A percentile compares a stretch with the other conserved stretches of the same genome.
phyloP scores from a whole-genome alignment of 2,888 invertebrate genomes.

The Drosophila ochracea region DNA sequence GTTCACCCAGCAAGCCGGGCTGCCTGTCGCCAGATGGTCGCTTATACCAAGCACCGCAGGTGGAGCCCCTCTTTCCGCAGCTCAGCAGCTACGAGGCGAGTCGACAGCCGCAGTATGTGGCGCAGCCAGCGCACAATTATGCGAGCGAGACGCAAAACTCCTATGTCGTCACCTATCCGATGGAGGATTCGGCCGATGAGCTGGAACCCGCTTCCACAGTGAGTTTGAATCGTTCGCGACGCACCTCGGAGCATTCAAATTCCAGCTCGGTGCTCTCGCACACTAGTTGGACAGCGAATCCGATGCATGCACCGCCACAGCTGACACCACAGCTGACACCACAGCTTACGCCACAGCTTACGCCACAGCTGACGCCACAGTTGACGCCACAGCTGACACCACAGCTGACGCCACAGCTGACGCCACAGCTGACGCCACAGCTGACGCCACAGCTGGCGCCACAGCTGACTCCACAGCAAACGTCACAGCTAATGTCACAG shows the following conservation, averaged over 20 bases:
- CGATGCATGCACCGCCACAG: conserved; percentile 52
- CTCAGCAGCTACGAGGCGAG: conserved; percentile 76
- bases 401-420: neutral
- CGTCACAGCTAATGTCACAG: conserved; percentile 4
- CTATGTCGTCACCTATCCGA: conserved; percentile 80
- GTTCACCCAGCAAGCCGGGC: conserved; percentile 64
- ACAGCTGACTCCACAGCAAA: conserved; percentile 35
- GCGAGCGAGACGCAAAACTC: conserved; percentile 71
- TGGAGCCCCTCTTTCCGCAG: conserved; percentile 83
- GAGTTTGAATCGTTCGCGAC: conserved; percentile 55
- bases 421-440: neutral
- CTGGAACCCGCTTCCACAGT: conserved; percentile 46
- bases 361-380: conserved; percentile 31
- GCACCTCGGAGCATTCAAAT: conserved; percentile 75
- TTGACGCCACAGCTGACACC: conserved; percentile 3
- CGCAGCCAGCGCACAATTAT: conserved; percentile 39
- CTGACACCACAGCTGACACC: conserved; percentile 29
- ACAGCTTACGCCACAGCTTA: conserved; percentile 36
- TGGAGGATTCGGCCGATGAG: conserved; percentile 76
- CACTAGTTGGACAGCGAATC: conserved; percentile 81
- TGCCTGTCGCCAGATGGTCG: conserved; percentile 84
- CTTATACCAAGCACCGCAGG: conserved; percentile 82
- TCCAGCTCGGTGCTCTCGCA: conserved; percentile 68
- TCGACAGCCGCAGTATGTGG: conserved; percentile 73
- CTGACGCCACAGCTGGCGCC: conserved; percentile 31